Evolutionary conservation across 2,113 vertebrate genomes (phyloP), one percentile per base, ranked within the genome.

Genomic region (Bungarus multicinctus): DNA sequence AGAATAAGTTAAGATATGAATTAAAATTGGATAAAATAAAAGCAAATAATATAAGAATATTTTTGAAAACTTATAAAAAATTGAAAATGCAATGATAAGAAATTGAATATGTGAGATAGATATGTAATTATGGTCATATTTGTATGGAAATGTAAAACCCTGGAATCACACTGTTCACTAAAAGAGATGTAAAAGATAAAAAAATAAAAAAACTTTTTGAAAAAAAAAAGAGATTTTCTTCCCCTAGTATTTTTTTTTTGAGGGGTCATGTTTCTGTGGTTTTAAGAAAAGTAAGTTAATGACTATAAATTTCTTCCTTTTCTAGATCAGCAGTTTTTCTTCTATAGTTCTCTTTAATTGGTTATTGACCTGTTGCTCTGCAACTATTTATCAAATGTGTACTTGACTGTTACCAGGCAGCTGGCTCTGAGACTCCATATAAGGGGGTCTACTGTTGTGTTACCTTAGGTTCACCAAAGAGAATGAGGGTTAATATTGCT

Each of bases 311-410:
- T 89, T 85, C 69, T 91, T 87, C 58, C 23, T 91, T 91, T 91
- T 91, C 90, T 91, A 91, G 90, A 91, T 43, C 87, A 91, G 69
- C 91, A 55, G 87, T 34, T 92, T 94, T 86, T 92, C 55, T 53
- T 94, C 88, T 55, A 25, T 86, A 81, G 74, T 92, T 92, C 50
- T 90, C 74, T 91, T 94, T 94, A 92, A 92, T 94, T 91, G 90
- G 87, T 89, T 94, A 94, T 92, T 93, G 90, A 93, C 93, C 93
- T 91, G 90, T 93, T 86, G 87, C 90, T 91, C 90, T 50, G 45
- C 34, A 64, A 39, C 27, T 50, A 93, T 93, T 92, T 57, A 94
- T 92, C 88, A 94, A 64, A 87, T 54, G 55, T 92, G 34, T 89
- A 43, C 55, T 64, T 89, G 90, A 89, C 93, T 86, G 87, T 60